Percentiles rank a stretch among this genome's conserved stretches.
phyloP scores from a whole-genome alignment of 2,113 vertebrate genomes.

The Nematolebias whitei region DNA sequence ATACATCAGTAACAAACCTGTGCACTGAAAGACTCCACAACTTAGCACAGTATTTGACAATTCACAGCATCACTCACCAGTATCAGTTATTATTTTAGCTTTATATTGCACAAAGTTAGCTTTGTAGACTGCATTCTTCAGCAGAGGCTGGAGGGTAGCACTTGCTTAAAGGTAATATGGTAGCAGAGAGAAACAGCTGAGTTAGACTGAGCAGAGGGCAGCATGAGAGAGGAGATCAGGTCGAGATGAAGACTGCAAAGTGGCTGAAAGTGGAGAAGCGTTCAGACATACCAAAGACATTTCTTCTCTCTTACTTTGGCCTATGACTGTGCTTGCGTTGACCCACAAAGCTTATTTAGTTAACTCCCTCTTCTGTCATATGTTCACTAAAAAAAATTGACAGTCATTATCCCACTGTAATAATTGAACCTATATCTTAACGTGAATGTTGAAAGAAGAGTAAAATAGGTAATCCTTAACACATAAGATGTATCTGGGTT shows the following conservation, averaged over 20 bases:
- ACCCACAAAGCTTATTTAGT: slow-evolving; percentile 61
- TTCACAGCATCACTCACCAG: background rate
- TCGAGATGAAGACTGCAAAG: slow-evolving; percentile 76
- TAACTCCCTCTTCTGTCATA: slow-evolving; percentile 18
- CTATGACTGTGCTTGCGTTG: slow-evolving; percentile 40
- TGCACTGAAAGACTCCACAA: background rate
- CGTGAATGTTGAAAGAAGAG: background rate
- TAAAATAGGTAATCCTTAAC: background rate
- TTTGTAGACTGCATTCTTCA: background rate
- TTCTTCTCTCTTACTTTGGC: slow-evolving; percentile 66
- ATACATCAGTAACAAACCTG: background rate
- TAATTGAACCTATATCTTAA: background rate
- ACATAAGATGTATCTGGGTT: background rate
- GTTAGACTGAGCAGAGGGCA: slow-evolving; percentile 54
- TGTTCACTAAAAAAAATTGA: slow-evolving; percentile 1
- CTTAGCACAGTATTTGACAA: background rate
- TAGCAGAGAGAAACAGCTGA: slow-evolving; percentile 59
- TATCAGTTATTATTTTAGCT: background rate
- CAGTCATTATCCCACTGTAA: background rate
- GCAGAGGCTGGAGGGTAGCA: background rate
- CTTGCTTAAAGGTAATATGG: slow-evolving; percentile 9
- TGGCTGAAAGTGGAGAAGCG: slow-evolving; percentile 81
- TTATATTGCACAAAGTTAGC: background rate
- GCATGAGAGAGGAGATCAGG: slow-evolving; percentile 54
- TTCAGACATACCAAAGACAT: slow-evolving; percentile 77